Conservation (phyloP, 1,140 invertebrate genomes). For the Ooceraea biroi region DNA sequence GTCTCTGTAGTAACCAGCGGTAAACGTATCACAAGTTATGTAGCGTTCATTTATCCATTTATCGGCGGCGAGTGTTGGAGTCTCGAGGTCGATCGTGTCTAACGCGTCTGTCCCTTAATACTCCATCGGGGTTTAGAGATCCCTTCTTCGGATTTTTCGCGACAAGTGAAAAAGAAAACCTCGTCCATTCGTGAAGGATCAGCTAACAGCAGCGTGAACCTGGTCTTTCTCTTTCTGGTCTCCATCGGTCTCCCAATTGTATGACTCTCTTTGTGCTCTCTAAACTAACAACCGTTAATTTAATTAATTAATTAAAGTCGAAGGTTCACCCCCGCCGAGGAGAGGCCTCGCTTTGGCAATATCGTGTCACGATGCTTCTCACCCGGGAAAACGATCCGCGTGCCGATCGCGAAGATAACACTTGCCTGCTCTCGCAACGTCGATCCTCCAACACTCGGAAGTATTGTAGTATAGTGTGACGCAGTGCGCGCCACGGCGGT, state of each 20-base stretch:
- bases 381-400: background rate
- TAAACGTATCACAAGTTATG: conserved; percentile 87
- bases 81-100: conserved; percentile 66
- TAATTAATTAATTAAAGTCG: background rate
- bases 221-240: background rate
- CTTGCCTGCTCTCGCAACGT: conserved; percentile 22
- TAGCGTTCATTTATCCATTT: conserved; percentile 85
- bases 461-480: conserved; percentile 81
- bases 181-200: background rate
- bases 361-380: background rate
- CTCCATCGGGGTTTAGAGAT: background rate
- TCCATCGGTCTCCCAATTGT: background rate
- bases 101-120: background rate
- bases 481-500: conserved; percentile 63
- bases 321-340: background rate
- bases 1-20: conserved; percentile 87
- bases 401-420: background rate
- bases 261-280: background rate
- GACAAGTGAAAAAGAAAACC: background rate
- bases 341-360: background rate
- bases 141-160: background rate
- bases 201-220: background rate
- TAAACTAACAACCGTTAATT: conserved; percentile 10
- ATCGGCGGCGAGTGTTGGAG: conserved; percentile 79
- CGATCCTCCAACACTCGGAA: conserved; percentile 78